phyloP scores from a whole-genome alignment of 2,888 invertebrate species.

The Terebella lapidaria region DNA sequence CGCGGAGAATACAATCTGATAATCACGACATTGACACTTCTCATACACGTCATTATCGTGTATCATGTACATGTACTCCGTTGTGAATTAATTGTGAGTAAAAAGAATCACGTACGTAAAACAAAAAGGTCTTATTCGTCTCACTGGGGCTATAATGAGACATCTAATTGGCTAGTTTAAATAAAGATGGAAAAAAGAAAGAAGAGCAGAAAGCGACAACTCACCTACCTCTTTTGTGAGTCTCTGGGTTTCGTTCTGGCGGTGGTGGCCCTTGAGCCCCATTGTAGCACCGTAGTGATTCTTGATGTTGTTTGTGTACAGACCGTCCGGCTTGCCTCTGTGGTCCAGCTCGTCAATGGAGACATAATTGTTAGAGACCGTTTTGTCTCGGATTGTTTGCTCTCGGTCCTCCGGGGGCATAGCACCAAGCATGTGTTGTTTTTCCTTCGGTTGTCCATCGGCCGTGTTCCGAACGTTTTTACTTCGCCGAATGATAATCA shows the following conservation, averaged over 20 bases:
- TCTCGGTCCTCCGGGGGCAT: not conserved
- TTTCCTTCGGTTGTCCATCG: slow-evolving; percentile 1
- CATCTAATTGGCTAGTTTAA: too few relatives aligned
- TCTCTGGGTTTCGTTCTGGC: not conserved
- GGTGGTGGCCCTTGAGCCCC: not conserved
- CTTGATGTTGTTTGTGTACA: not conserved
- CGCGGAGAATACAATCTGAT: too few relatives aligned
- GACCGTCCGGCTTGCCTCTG: not conserved
- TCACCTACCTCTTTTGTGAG: not conserved
- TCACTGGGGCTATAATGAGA: too few relatives aligned
- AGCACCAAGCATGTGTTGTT: not conserved
- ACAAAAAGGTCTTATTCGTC: too few relatives aligned
- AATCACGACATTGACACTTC: too few relatives aligned
- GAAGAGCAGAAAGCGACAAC: not conserved
- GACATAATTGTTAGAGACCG: not conserved
- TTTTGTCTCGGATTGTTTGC: not conserved
- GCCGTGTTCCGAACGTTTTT: not conserved
- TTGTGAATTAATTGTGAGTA: too few relatives aligned
- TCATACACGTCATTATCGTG: too few relatives aligned
- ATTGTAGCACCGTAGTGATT: not conserved
- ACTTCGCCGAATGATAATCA: slow-evolving; percentile 18
- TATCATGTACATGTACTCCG: too few relatives aligned
- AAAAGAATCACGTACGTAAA: too few relatives aligned
- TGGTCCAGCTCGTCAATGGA: not conserved
- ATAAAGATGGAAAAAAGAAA: too few relatives aligned